Percentiles rank a stretch among this genome's conserved stretches.
phyloP scores from a whole-genome alignment of 2,888 invertebrate species.

The Callinectes sapidus region DNA sequence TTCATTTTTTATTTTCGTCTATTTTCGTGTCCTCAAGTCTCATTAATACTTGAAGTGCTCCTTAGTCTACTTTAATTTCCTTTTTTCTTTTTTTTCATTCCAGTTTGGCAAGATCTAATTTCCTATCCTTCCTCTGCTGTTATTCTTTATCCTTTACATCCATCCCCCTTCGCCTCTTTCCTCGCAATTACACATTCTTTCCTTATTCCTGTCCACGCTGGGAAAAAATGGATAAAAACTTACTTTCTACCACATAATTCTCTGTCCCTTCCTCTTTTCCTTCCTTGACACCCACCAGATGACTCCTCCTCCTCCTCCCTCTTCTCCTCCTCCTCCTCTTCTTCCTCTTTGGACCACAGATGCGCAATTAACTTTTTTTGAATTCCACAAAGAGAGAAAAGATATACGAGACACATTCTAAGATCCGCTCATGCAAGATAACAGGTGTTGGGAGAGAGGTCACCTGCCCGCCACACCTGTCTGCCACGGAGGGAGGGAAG shows the following conservation, averaged over 20 bases:
- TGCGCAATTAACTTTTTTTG: slow-evolving; percentile 1
- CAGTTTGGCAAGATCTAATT: not conserved
- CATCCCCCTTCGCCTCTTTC: not conserved
- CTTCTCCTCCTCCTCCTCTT: not conserved
- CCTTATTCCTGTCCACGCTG: not conserved
- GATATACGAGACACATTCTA: not conserved
- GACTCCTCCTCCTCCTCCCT: not conserved
- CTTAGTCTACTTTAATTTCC: too few species aligned
- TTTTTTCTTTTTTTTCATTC: too few species aligned
- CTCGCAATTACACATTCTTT: not conserved
- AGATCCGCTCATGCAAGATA: not conserved
- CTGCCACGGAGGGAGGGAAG: not conserved
- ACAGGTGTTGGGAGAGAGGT: not conserved
- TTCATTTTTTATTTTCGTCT: too few species aligned
- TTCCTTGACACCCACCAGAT: not conserved
- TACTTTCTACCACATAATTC: not conserved
- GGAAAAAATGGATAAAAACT: not conserved
- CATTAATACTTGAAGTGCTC: not conserved
- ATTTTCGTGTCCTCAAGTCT: too few species aligned
- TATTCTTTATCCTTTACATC: not conserved
- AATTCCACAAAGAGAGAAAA: slow-evolving; percentile 3
- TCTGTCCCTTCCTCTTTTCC: not conserved
- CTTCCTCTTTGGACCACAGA: not conserved
- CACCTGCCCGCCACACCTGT: not conserved
- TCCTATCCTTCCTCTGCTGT: not conserved